These are phyloP conservation scores for Gastrophryne carolinensis DNA, from an alignment of 2,797 vertebrate species.

Conservation along the genomic window DNA sequence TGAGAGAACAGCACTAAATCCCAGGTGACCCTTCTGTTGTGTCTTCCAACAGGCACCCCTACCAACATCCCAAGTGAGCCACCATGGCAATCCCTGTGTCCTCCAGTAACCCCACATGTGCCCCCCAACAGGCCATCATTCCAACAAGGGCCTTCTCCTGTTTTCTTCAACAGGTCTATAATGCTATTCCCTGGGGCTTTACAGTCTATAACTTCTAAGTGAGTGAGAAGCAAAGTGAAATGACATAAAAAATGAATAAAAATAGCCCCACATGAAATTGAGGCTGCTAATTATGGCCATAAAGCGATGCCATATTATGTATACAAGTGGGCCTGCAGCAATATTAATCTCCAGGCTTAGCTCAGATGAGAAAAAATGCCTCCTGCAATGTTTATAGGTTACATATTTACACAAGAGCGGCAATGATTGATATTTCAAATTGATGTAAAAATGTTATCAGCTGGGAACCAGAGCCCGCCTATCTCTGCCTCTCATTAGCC, in stretches of 20 bases:
- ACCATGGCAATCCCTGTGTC: too few species aligned
- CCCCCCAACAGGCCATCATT: too few species aligned
- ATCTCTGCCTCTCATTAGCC: slow-evolving; percentile 19
- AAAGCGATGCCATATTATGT: background rate
- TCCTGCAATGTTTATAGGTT: background rate
- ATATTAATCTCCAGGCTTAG: background rate
- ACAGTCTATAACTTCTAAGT: too few species aligned
- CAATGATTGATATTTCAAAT: slow-evolving; percentile 29
- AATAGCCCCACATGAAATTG: background rate
- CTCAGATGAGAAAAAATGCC: slow-evolving; percentile 10
- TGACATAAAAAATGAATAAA: background rate
- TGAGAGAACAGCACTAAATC: too few species aligned
- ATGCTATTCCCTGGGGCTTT: too few species aligned
- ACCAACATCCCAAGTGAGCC: too few species aligned
- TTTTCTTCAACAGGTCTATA: too few species aligned
- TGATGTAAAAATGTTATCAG: slow-evolving; percentile 43
- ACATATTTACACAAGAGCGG: background rate
- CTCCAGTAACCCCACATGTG: too few species aligned
- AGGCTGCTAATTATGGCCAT: background rate
- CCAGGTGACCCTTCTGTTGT: too few species aligned
- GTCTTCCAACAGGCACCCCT: too few species aligned
- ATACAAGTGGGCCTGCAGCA: background rate
- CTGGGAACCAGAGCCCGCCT: background rate
- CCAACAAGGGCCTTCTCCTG: too few species aligned
- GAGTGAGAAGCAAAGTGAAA: too few species aligned